Evolutionary conservation across 2,888 invertebrate genomes (phyloP).

Genomic region (Morpho achilles): DNA sequence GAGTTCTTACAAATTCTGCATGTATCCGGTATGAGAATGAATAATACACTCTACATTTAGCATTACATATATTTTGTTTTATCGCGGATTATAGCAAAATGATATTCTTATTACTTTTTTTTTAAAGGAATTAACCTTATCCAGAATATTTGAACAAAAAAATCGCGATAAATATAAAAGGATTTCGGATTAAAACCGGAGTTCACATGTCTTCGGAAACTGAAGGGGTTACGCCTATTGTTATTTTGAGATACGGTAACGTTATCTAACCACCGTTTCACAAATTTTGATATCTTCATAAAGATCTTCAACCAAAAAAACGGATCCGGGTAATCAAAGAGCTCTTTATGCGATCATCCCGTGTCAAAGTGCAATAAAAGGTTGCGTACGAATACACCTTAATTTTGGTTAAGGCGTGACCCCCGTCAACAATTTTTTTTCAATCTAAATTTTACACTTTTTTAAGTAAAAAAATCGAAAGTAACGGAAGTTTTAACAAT

Average conservation of each 20-base stretch:
- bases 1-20: no score
- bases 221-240: slow-evolving; percentile 54
- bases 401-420: slow-evolving; percentile 74
- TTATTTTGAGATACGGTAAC: slow-evolving; percentile 48
- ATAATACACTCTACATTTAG: no score
- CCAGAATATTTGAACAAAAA: background rate
- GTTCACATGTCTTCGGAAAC: slow-evolving; percentile 60
- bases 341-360: slow-evolving; percentile 54
- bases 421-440: slow-evolving; percentile 73
- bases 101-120: no score
- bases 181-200: slow-evolving; percentile 41
- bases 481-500: slow-evolving; percentile 66
- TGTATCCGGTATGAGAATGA: no score
- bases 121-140: no score
- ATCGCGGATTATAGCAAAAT: no score
- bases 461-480: slow-evolving; percentile 51
- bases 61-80: no score
- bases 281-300: slow-evolving; percentile 66
- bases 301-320: slow-evolving; percentile 48
- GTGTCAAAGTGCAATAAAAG: slow-evolving; percentile 76
- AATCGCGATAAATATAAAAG: slow-evolving; percentile 26
- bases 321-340: slow-evolving; percentile 65
- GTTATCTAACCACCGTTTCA: slow-evolving; percentile 68
- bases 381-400: slow-evolving; percentile 68
- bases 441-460: slow-evolving; percentile 58